Percentiles rank a stretch among this genome's conserved stretches.
Evolutionary conservation across 2,113 vertebrate genomes (phyloP).

Genomic region (Meles meles): DNA sequence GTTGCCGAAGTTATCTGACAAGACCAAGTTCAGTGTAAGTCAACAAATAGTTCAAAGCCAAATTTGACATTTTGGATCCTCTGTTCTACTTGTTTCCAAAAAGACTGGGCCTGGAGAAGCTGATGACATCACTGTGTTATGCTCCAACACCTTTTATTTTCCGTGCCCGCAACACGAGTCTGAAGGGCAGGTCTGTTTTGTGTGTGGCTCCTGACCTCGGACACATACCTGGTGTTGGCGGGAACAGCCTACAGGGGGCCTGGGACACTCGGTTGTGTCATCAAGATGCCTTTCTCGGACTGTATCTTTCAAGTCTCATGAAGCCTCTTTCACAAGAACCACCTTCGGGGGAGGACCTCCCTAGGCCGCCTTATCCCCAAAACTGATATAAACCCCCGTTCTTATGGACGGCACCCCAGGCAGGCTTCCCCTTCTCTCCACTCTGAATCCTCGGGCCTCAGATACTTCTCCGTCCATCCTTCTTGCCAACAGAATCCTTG

Average conservation of each 20-base stretch:
- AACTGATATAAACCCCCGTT: neutral
- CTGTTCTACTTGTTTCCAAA: neutral
- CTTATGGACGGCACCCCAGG: too few relatives aligned
- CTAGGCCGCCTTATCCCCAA: neutral
- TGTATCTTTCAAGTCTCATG: neutral
- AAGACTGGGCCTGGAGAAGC: neutral
- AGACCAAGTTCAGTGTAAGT: neutral
- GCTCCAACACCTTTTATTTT: neutral
- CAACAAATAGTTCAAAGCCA: neutral
- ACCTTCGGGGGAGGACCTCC: neutral
- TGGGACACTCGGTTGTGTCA: too few relatives aligned
- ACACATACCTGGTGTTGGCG: neutral
- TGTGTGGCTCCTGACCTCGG: neutral
- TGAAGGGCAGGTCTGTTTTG: neutral
- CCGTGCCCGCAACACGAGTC: neutral
- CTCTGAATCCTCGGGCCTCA: neutral
- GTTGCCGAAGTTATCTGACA: constrained; percentile 33
- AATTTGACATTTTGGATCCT: neutral
- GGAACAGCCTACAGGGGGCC: neutral
- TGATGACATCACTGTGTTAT: neutral
- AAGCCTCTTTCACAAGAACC: neutral
- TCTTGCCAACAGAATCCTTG: neutral
- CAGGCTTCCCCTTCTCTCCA: neutral
- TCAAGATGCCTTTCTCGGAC: neutral
- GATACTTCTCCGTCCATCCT: neutral